Conservation (phyloP, 2,113 vertebrate species). For the Litocranius walleri region DNA sequence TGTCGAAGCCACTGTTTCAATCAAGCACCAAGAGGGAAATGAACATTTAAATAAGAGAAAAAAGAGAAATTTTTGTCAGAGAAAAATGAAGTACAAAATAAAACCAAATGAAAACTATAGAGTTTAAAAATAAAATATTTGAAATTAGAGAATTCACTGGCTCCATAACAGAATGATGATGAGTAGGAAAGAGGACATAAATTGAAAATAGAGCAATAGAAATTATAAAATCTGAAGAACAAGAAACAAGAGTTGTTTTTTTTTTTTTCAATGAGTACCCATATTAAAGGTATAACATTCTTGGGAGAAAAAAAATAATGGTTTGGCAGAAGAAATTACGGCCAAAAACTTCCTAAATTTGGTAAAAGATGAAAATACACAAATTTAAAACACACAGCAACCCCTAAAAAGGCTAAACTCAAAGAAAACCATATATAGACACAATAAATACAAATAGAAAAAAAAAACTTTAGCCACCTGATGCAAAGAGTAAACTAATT, state of each 20-base stretch:
- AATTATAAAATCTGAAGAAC: background rate
- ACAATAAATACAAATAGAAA: too few species aligned
- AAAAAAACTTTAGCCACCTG: background rate
- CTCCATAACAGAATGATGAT: background rate
- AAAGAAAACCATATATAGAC: background rate
- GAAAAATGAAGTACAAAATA: background rate
- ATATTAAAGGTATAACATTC: background rate
- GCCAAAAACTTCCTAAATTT: background rate
- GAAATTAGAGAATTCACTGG: background rate
- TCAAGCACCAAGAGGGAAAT: background rate
- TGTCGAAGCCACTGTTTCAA: background rate
- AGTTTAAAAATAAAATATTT: background rate
- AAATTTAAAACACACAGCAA: background rate
- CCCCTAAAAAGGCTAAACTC: background rate
- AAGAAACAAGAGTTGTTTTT: background rate
- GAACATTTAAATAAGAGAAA: background rate
- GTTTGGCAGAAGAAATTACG: background rate
- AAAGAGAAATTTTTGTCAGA: background rate
- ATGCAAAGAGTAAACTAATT: background rate
- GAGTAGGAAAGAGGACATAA: background rate
- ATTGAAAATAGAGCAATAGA: background rate
- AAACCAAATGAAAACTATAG: background rate
- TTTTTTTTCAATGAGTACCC: background rate
- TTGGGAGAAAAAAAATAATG: background rate
- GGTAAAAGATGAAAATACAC: background rate